Conservation (phyloP, 2,888 invertebrate species). For the Geotrupes spiniger region DNA sequence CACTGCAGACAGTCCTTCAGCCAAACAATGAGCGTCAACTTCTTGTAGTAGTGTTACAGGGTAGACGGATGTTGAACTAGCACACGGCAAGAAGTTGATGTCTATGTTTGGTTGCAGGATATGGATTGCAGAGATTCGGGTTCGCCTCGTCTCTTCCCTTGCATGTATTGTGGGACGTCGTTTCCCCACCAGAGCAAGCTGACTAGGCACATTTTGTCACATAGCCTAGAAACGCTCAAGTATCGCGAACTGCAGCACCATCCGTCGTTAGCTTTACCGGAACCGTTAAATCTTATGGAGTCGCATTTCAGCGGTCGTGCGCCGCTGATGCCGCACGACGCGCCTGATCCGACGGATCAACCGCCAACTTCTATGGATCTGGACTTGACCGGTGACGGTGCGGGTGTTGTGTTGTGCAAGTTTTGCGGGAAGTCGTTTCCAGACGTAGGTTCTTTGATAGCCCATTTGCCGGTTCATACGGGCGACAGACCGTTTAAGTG, state of each 20-base stretch:
- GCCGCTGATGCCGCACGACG: conserved; percentile 45
- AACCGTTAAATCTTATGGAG: conserved; percentile 43
- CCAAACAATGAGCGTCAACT: conserved; percentile 87
- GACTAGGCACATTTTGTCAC: conserved; percentile 84
- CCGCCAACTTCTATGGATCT: conserved; percentile 58
- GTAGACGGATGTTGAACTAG: conserved; percentile 31
- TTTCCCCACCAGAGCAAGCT: conserved; percentile 90
- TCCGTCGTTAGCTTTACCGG: conserved; percentile 50
- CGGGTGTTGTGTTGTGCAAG: conserved; percentile 78
- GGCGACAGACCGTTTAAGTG: conserved; percentile 90
- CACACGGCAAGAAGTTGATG: conserved; percentile 86
- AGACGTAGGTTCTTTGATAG: conserved; percentile 82
- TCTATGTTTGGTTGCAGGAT: conserved; percentile 91
- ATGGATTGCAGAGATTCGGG: conserved; percentile 62
- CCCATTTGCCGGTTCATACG: conserved; percentile 85
- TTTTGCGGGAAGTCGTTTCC: conserved; percentile 92
- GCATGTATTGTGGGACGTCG: conserved; percentile 86
- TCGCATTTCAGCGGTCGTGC: conserved; percentile 47
- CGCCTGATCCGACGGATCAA: conserved; percentile 52
- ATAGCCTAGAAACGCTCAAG: conserved; percentile 84
- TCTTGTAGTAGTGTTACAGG: conserved; percentile 58
- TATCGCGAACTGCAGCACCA: conserved; percentile 71
- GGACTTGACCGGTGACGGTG: conserved; percentile 56
- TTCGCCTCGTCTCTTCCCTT: conserved; percentile 67
- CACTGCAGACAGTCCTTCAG: conserved; percentile 47